Evolutionary conservation across 2,888 invertebrate species (phyloP).

Genomic region (Flabesymbios commensalis): DNA sequence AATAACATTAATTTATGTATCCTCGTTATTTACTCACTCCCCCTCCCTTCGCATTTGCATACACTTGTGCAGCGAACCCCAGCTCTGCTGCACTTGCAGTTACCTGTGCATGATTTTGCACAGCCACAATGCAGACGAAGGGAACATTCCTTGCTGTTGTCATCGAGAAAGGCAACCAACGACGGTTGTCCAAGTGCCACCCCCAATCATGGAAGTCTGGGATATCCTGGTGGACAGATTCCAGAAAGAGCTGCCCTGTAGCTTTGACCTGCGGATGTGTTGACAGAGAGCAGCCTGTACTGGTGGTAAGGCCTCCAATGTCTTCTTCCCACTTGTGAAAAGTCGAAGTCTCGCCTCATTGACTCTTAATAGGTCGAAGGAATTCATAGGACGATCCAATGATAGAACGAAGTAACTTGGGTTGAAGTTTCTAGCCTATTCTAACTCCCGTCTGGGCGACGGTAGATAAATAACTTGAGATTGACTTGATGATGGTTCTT

Average conservation of each 20-base stretch:
- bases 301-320: not conserved
- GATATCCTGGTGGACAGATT: not conserved
- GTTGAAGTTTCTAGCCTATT: no score
- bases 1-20: no score
- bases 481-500: no score
- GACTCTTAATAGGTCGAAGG: no score
- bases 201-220: no score
- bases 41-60: slow-evolving; percentile 17
- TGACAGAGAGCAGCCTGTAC: slow-evolving; percentile 10
- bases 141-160: slow-evolving; percentile 20
- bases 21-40: no score
- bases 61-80: slow-evolving; percentile 14
- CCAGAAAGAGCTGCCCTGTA: slow-evolving; percentile 17
- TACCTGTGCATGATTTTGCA: slow-evolving; percentile 9
- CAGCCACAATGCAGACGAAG: slow-evolving; percentile 21
- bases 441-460: no score
- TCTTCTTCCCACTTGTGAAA: not conserved
- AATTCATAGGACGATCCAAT: no score
- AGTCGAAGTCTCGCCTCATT: not conserved
- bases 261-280: slow-evolving; percentile 8
- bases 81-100: slow-evolving; percentile 22
- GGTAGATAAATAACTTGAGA: no score
- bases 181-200: slow-evolving; percentile 3
- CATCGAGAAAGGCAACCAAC: slow-evolving; percentile 12
- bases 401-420: no score